These are phyloP conservation scores for Cheilosia pagana DNA, from an alignment of 2,888 invertebrate species.

Conservation along the genomic window DNA sequence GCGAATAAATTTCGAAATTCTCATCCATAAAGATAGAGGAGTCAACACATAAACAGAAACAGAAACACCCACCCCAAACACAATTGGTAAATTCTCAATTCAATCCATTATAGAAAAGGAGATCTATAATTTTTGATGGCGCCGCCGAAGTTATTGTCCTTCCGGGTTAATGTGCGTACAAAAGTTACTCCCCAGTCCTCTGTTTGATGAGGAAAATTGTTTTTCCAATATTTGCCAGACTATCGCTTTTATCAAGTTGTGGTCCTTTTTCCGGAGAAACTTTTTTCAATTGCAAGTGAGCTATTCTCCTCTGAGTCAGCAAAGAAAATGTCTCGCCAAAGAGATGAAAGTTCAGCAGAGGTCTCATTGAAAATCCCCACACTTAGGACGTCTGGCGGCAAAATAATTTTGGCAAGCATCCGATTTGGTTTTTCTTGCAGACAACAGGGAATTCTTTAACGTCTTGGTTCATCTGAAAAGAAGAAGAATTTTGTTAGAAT, in stretches of 20 bases:
- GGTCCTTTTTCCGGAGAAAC: slow-evolving; percentile 19
- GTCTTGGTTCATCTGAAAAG: no score
- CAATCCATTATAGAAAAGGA: slow-evolving; percentile 14
- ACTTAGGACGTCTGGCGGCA: slow-evolving; percentile 46
- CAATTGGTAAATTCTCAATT: slow-evolving; percentile 3
- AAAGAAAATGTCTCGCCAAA: slow-evolving; percentile 20
- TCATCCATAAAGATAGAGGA: neutral
- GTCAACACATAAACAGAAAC: neutral
- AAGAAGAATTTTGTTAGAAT: no score
- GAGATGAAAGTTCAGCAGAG: slow-evolving; percentile 29
- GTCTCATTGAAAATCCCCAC: slow-evolving; percentile 47
- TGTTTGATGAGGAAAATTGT: neutral
- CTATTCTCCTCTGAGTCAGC: slow-evolving; percentile 40
- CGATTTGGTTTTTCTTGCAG: slow-evolving; percentile 16
- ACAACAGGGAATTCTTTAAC: neutral
- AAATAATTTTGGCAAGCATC: slow-evolving; percentile 40
- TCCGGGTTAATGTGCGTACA: slow-evolving; percentile 28
- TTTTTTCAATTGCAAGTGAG: slow-evolving; percentile 5
- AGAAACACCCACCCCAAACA: slow-evolving; percentile 6
- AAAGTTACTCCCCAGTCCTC: neutral
- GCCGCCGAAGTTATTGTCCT: slow-evolving; percentile 48
- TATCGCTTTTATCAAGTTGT: slow-evolving; percentile 1
- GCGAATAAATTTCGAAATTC: slow-evolving; percentile 9
- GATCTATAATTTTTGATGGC: slow-evolving; percentile 38
- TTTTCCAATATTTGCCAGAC: neutral